Conservation (phyloP, 30 jellyfish, hydroid and myxozoan genomes). For the Rhopilema esculentum region DNA sequence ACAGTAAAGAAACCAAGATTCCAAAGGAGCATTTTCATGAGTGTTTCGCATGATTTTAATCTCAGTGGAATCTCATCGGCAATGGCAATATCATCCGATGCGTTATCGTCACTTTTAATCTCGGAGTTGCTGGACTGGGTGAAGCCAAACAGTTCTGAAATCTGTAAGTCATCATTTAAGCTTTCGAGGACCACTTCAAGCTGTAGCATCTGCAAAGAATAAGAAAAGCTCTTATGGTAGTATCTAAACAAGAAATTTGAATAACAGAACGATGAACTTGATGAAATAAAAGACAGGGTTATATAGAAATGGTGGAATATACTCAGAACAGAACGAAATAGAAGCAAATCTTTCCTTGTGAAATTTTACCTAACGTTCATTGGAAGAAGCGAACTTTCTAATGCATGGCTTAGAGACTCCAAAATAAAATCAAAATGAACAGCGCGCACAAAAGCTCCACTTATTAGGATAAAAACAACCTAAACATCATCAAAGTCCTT, state of each 20-base stretch:
- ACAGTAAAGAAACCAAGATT: slow-evolving; percentile 73
- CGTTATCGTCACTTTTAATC: neutral
- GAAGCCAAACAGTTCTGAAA: slow-evolving; percentile 77
- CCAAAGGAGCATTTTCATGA: slow-evolving; percentile 69
- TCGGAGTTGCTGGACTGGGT: neutral
- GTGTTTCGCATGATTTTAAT: slow-evolving; percentile 50
- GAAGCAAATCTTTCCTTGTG: no score
- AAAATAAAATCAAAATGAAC: no score
- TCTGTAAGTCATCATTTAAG: slow-evolving; percentile 51
- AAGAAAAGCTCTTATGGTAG: neutral
- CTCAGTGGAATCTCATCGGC: slow-evolving; percentile 17
- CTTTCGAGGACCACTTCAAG: slow-evolving; percentile 76
- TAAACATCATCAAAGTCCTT: no score
- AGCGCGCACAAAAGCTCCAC: no score
- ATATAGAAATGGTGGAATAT: neutral
- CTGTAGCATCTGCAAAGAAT: slow-evolving; percentile 60
- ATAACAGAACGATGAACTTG: no score
- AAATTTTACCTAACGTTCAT: no score
- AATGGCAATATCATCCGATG: neutral
- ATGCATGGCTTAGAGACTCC: no score
- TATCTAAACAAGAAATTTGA: neutral
- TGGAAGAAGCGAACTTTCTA: no score
- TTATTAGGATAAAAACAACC: no score
- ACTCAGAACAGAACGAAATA: neutral
- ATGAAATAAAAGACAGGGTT: no score